phyloP scores from a whole-genome alignment of 2,113 vertebrate genomes.

The Phoxinus phoxinus region DNA sequence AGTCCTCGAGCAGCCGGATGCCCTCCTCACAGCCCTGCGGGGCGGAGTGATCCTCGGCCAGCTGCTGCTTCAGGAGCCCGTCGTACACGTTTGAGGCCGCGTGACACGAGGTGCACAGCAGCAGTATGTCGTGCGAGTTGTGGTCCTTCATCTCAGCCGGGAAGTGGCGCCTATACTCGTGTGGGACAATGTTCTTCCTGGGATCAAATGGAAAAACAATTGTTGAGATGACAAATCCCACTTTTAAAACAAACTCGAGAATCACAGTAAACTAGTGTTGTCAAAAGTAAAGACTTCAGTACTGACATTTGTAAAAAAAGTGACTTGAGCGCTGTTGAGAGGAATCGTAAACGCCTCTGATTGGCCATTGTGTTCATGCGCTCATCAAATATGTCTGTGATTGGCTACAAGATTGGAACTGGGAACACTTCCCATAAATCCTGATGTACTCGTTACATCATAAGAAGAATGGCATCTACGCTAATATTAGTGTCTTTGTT shows the following conservation, averaged over 20 bases:
- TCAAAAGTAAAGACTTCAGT: no score
- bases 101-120: slow-evolving; percentile 94
- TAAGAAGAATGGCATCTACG: no score
- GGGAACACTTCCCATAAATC: no score
- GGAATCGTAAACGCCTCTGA: no score
- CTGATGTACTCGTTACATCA: no score
- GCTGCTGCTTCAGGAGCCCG: slow-evolving; percentile 87
- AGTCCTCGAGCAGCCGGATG: slow-evolving; percentile 85
- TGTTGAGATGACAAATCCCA: background rate
- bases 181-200: slow-evolving; percentile 96
- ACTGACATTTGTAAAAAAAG: fast-evolving
- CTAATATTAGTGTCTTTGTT: no score
- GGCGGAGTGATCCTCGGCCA: slow-evolving; percentile 86
- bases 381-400: no score
- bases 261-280: no score
- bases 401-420: no score
- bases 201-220: background rate
- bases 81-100: slow-evolving; percentile 93
- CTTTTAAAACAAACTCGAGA: background rate
- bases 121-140: slow-evolving; percentile 95
- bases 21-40: slow-evolving; percentile 93
- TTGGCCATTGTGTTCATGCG: no score
- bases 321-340: no score
- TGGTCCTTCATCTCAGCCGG: slow-evolving; percentile 98
- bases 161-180: slow-evolving; percentile 95